These are phyloP conservation scores for Esox masquinongy DNA, from an alignment of 2,797 vertebrate genomes.

Conservation along the genomic window DNA sequence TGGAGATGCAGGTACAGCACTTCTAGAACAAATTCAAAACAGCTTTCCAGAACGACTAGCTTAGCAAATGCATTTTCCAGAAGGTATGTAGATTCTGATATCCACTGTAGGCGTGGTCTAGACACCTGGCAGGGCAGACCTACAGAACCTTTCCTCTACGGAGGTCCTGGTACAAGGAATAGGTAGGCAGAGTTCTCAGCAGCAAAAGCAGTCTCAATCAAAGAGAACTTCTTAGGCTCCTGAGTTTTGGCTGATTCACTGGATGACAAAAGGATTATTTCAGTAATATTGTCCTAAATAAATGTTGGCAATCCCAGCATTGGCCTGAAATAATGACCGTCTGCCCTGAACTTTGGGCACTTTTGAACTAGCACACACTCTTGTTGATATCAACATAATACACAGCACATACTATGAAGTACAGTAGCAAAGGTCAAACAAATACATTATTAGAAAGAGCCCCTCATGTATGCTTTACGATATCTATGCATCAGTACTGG, in stretches of 20 bases:
- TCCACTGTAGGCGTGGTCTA: too few species aligned
- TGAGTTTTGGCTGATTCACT: background rate
- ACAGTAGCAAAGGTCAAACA: constrained; percentile 4
- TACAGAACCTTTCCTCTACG: background rate
- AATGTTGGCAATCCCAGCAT: too few species aligned
- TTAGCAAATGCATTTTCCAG: too few species aligned
- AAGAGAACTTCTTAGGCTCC: background rate
- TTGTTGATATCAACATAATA: background rate
- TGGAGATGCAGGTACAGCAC: too few species aligned
- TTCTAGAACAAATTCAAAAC: too few species aligned
- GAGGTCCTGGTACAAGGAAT: background rate
- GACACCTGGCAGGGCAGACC: background rate
- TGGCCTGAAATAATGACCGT: background rate
- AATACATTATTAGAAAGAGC: background rate
- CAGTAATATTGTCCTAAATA: too few species aligned
- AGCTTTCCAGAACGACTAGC: too few species aligned
- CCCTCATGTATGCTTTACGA: constrained; percentile 1
- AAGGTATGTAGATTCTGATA: too few species aligned
- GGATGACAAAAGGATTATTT: too few species aligned
- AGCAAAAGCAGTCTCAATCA: background rate
- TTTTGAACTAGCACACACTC: background rate
- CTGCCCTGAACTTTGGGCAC: background rate
- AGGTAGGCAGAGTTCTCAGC: background rate
- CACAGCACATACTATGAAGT: background rate
- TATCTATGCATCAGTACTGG: constrained; percentile 1